phyloP scores from a whole-genome alignment of 30 jellyfish, hydroid and myxozoan genomes.

The Nemopilema nomurai region DNA sequence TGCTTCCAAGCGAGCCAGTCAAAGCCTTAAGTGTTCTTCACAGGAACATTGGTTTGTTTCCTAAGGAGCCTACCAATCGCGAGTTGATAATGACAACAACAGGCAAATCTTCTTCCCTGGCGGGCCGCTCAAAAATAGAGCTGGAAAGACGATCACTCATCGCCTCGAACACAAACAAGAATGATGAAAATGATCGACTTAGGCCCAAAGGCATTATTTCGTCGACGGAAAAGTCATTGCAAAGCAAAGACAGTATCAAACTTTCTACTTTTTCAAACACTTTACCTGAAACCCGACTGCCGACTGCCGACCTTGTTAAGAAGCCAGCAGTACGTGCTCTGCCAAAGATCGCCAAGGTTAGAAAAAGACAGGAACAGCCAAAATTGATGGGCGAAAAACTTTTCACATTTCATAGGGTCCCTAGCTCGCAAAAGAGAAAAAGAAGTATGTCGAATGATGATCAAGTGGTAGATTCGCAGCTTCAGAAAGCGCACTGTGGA shows the following conservation, averaged over 20 bases:
- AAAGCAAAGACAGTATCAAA: no score
- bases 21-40: neutral
- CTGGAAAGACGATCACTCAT: neutral
- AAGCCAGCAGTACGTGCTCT: neutral
- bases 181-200: neutral
- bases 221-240: no score
- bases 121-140: neutral
- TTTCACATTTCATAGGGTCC: neutral
- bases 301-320: no score
- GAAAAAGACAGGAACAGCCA: neutral
- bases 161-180: neutral
- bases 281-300: no score
- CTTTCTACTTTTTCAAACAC: no score
- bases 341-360: neutral
- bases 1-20: neutral
- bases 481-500: neutral
- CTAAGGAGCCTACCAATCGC: no score
- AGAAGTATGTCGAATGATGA: neutral
- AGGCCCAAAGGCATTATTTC: no score
- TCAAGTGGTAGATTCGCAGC: neutral
- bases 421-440: neutral
- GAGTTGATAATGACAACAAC: no score
- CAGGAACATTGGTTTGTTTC: neutral
- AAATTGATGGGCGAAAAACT: neutral
- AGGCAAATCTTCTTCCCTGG: neutral